Evolutionary conservation across 2,888 invertebrate species (phyloP), one percentile per base, ranked within the genome.

Genomic region (Oligia latruncula): DNA sequence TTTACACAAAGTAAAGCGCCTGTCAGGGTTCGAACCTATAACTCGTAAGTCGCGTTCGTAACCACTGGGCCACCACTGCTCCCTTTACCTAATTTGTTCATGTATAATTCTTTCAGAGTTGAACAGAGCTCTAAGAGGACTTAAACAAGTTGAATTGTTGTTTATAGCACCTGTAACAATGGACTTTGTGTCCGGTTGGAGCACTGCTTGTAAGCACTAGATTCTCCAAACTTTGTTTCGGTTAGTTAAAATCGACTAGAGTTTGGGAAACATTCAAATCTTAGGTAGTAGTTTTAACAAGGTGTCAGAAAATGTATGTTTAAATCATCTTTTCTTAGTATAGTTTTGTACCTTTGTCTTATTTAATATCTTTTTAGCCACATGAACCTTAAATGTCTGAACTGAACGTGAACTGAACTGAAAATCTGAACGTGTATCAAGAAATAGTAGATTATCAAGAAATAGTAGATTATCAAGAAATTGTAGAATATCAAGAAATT

Each of bases 71-170:
- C 40, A 40, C 40, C 40, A 40, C 40, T 40, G 40, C 5, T 40
- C 40, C 40, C 17, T 35, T n/a, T 29, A 68, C 71, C 4, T 70
- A 70, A 77, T 77, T 67, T 64, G 75, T 73, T 64, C 77, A 46
- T 66, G 66, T 75, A 80, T 64, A 80, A 85, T 84, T 77, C 80
- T 74, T 87, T 62, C 40, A 64, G 15, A 81, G 72, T 77, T 77
- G 35, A 74, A 71, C 80, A 40, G 62, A 84, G 43, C 77, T 80
- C 64, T 81, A 83, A 87, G 87, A 74, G 73, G 84, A 81, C 88
- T 88, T 88, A 81, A 58, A 58, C 73, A 79, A 88, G 89, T 88
- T 81, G 79, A 20, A 80, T 74, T 77, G 80, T 86, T 78, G 88
- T 74, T 87, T 84, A 65, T 81, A 79, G 78, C 80, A 82, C 82